These are phyloP conservation scores for Enteromius trimaculatus DNA, from an alignment of 2,797 vertebrate species.

Conservation along the genomic window DNA sequence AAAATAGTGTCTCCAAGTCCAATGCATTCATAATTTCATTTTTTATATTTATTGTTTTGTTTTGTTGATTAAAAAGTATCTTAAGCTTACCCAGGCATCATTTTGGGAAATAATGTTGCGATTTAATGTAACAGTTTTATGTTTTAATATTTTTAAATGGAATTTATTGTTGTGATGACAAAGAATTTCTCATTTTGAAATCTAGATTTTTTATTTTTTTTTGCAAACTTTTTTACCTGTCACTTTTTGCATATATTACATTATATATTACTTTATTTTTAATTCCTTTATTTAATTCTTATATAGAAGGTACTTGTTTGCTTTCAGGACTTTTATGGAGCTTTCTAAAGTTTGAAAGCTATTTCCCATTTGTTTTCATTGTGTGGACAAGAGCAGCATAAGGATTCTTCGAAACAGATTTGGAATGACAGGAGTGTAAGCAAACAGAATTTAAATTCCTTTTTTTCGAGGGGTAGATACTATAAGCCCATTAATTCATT, in stretches of 20 bases:
- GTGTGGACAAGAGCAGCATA: not conserved
- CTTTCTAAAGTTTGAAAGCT: not conserved
- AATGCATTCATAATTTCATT: not conserved
- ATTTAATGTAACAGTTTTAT: not conserved
- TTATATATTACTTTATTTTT: not conserved
- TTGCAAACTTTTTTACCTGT: not conserved
- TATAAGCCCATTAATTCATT: not conserved
- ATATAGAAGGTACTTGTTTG: not conserved
- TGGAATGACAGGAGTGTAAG: not conserved
- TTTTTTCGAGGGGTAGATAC: constrained; percentile 5
- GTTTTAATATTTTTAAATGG: not conserved
- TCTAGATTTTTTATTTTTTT: not conserved
- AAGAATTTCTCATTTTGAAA: not conserved
- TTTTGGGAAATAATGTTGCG: not conserved
- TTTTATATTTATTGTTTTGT: not conserved
- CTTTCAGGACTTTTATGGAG: not conserved
- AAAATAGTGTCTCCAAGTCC: not conserved
- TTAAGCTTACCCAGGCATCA: not conserved
- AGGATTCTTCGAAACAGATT: not conserved
- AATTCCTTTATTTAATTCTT: not conserved
- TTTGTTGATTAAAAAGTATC: too few species aligned
- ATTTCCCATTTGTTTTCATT: not conserved
- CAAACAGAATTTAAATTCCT: not conserved
- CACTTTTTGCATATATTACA: not conserved
- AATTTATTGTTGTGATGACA: not conserved